Evolutionary conservation across 2,797 vertebrate species (phyloP), one percentile per base, ranked within the genome.

Genomic region (Esox lucius): DNA sequence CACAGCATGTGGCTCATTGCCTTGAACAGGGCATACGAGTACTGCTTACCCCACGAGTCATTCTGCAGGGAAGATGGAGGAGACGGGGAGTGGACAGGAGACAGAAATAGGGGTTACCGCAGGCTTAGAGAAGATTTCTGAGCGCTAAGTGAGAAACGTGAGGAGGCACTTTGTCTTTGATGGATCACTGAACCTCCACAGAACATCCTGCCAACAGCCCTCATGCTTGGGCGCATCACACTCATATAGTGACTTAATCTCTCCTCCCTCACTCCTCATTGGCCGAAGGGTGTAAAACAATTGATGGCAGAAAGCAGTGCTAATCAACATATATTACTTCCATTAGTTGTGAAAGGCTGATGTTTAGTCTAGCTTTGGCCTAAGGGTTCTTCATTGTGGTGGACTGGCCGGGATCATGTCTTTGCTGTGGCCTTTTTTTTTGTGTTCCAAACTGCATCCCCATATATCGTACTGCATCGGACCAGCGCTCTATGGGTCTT

Each of bases 1-100:
- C 97, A 99, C 75, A 99, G 92, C 97, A 99, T 99, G 84, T 99
- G 97, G 88, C 97, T 99, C 97, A 99, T 98, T 51, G 97, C 97
- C 95, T 98, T 98, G 94, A 98, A 99, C 86, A 99, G 96, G 51
- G 97, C 97, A 0, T 98, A 98, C 0, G 97, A 99, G 83, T 99
- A 99, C 87, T 99, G 97, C 91, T 98, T 98, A 79, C 97, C 97
- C 97, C 97, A 99, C 74, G 97, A 98, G 79, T 97, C 97, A 0
- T 99, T 98, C 97, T 98, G 93, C 31, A 53, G 46, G 53, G 72
- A 66, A 65, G 22, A 74, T 71, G 31, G 26, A 48, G 15, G 28
- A 72, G 24, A 64, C 49, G 48, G 42, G 61, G 28, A 67, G 61
- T 73, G 56, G 59, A 42, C 28, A 26, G 61, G 13, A 31, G 56